These are phyloP conservation scores for Triplophysa dalaica DNA, from an alignment of 2,113 vertebrate genomes.

Conservation along the genomic window DNA sequence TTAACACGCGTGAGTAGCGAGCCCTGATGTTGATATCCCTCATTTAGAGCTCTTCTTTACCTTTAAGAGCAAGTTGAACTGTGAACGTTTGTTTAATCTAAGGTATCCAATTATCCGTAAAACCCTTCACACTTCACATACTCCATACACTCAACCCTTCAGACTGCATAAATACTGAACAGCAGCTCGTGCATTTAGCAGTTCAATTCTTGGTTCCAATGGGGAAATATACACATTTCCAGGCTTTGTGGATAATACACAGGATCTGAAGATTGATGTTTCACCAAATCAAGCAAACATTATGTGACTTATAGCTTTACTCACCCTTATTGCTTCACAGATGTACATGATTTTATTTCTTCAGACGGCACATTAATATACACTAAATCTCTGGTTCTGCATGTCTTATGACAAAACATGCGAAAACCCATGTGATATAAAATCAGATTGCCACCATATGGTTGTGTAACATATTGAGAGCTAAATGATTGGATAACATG, in stretches of 20 bases:
- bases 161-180: constrained; percentile 15
- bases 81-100: background rate
- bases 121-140: constrained; percentile 4
- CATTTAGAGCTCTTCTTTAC: constrained; percentile 1
- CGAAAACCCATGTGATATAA: too few species aligned
- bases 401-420: too few species aligned
- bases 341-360: too few species aligned
- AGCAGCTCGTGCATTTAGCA: background rate
- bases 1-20: background rate
- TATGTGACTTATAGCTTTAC: too few species aligned
- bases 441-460: too few species aligned
- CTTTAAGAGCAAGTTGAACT: constrained; percentile 1
- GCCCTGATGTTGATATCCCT: background rate
- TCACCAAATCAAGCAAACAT: background rate
- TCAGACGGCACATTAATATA: too few species aligned
- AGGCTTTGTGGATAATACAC: background rate
- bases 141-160: background rate
- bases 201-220: background rate
- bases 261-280: background rate
- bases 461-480: too few species aligned
- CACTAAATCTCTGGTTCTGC: too few species aligned
- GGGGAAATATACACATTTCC: background rate
- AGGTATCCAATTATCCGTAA: constrained; percentile 16
- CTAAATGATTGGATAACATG: too few species aligned
- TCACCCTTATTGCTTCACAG: too few species aligned